phyloP scores from a whole-genome alignment of 2,888 invertebrate genomes.

The Eupithecia tripunctaria region DNA sequence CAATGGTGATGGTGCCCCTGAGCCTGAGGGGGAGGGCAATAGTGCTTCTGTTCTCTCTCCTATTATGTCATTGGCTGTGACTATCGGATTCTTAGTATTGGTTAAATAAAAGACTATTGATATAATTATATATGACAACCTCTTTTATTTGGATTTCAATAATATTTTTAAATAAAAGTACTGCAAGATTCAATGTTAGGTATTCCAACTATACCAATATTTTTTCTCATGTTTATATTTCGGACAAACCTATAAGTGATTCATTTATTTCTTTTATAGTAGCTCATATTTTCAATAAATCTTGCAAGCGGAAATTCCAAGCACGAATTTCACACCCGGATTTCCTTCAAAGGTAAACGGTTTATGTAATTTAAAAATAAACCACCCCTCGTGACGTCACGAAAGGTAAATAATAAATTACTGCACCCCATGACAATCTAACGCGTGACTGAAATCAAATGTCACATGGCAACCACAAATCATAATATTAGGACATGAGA shows the following conservation, averaged over 20 bases:
- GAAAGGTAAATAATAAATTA: conserved; percentile 75
- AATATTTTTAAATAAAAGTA: not conserved
- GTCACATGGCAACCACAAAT: conserved; percentile 74
- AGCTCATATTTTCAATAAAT: not conserved
- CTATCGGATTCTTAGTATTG: conserved; percentile 41
- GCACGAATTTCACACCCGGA: conserved; percentile 24
- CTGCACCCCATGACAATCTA: conserved; percentile 64
- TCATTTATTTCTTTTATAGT: not conserved
- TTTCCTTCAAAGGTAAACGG: conserved; percentile 30
- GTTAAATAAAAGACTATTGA: conserved; percentile 29
- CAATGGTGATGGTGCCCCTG: not conserved
- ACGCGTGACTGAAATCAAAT: conserved; percentile 78
- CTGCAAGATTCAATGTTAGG: not conserved
- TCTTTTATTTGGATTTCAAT: not conserved
- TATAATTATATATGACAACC: not conserved
- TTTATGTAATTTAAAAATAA: conserved; percentile 52
- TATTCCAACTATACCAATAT: no score
- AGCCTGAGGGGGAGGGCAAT: not conserved
- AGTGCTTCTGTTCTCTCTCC: conserved; percentile 33
- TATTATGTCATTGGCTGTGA: conserved; percentile 40
- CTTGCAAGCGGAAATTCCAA: conserved; percentile 2
- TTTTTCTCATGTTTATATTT: not conserved
- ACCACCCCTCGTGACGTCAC: conserved; percentile 47
- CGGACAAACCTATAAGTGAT: not conserved
- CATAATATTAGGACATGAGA: conserved; percentile 59